Conservation (phyloP, 2,113 vertebrate species). For the Condylura cristata region DNA sequence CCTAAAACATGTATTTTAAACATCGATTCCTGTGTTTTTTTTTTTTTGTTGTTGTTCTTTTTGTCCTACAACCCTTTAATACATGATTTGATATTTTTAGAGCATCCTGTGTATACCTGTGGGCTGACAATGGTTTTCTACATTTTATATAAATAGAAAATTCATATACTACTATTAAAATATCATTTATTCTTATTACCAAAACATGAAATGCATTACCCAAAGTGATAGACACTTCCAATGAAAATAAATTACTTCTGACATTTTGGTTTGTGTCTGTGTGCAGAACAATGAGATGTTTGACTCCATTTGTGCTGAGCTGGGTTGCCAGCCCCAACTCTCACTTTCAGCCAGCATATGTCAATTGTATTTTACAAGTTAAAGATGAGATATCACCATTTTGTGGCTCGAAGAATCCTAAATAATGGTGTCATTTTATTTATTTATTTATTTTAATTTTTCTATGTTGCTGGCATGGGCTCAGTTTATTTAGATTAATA, state of each 20-base stretch:
- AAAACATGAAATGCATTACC: not conserved
- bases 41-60: not conserved
- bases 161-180: not conserved
- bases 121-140: not conserved
- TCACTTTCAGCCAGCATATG: not conserved
- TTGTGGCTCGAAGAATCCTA: not conserved
- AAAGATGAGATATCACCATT: not conserved
- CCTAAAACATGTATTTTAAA: not conserved
- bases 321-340: not conserved
- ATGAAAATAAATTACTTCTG: not conserved
- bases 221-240: not conserved
- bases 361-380: not conserved
- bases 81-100: not conserved
- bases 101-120: not conserved
- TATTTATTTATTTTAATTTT: not conserved
- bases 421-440: not conserved
- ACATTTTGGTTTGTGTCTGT: not conserved
- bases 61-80: not conserved
- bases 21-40: not conserved
- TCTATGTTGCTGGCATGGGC: not conserved
- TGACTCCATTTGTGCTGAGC: not conserved
- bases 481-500: no score
- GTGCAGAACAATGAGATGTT: not conserved
- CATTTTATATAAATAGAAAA: not conserved
- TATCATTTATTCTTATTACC: not conserved